Evolutionary conservation across 1,140 invertebrate species (phyloP).

Genomic region (Apis laboriosa): DNA sequence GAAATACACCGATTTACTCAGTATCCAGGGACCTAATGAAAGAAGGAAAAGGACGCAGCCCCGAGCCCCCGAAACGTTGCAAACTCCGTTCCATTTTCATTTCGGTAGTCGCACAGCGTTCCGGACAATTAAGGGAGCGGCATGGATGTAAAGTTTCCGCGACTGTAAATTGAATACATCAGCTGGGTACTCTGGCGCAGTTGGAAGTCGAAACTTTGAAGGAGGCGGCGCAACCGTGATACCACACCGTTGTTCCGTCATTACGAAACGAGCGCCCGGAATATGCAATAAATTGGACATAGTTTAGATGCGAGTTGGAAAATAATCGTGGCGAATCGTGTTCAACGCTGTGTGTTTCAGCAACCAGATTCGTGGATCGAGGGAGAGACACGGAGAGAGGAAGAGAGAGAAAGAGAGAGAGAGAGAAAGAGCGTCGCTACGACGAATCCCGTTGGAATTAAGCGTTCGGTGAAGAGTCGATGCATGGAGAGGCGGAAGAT

Average conservation of each 20-base stretch:
- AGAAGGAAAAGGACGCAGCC: no score
- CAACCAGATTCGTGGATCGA: no score
- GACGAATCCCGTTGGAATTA: constrained; percentile 17
- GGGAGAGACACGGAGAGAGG: not conserved
- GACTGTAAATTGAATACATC: not conserved
- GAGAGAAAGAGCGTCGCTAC: not conserved
- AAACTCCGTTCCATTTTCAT: constrained; percentile 8
- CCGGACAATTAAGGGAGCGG: not conserved
- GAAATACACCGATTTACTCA: not conserved
- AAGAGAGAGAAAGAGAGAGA: no score
- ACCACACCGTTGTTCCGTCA: not conserved
- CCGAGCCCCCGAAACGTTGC: no score
- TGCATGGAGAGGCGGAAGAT: not conserved
- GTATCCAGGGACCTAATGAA: not conserved
- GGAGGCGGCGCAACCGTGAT: not conserved
- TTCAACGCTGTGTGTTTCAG: no score
- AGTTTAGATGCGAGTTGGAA: constrained; percentile 6
- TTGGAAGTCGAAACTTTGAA: not conserved
- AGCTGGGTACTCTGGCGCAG: not conserved
- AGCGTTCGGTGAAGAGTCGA: constrained; percentile 1
- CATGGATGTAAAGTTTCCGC: not conserved
- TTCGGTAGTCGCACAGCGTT: not conserved
- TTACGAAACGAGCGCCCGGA: not conserved
- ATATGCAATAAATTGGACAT: not conserved
- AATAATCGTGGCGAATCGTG: not conserved